Percentiles rank a stretch among this genome's conserved stretches.
phyloP scores from a whole-genome alignment of 2,113 vertebrate species.

The Festucalex cinctus region DNA sequence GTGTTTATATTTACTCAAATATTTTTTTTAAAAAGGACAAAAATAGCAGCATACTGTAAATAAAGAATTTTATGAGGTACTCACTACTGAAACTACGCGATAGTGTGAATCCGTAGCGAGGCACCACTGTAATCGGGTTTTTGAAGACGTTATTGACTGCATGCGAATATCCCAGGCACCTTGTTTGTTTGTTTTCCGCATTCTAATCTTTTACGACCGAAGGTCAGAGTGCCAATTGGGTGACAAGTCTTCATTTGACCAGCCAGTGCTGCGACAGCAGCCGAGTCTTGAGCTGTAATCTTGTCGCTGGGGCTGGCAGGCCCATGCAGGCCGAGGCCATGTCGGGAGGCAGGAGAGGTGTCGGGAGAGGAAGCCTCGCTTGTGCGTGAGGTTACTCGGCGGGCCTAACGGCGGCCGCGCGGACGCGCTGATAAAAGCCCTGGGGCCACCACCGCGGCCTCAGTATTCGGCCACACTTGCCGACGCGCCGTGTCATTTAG shows the following conservation, averaged over 20 bases:
- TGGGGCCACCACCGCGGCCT: constrained; percentile 71
- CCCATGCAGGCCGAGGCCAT: constrained; percentile 43
- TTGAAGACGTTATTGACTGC: no score
- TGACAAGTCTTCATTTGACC: background rate
- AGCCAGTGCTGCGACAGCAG: constrained; percentile 3
- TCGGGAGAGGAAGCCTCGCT: constrained; percentile 66
- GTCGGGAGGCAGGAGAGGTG: constrained; percentile 61
- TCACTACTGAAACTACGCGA: no score
- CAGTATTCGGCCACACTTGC: constrained; percentile 70
- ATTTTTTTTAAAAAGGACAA: no score
- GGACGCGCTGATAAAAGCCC: constrained; percentile 73
- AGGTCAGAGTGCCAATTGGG: background rate
- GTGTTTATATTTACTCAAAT: no score
- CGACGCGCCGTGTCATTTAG: constrained; percentile 74
- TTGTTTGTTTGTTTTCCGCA: background rate
- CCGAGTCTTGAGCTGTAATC: constrained; percentile 44
- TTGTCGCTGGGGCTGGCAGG: constrained; percentile 47
- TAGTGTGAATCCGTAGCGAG: no score
- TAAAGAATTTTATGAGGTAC: no score
- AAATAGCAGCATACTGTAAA: no score
- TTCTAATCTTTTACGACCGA: background rate
- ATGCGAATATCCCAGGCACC: background rate
- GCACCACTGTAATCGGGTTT: no score
- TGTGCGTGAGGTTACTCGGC: constrained; percentile 66
- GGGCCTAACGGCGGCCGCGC: constrained; percentile 62